Evolutionary conservation across 1,140 invertebrate species (phyloP), one percentile per base, ranked within the genome.

Genomic region (silkworm (Bombyx mori)): DNA sequence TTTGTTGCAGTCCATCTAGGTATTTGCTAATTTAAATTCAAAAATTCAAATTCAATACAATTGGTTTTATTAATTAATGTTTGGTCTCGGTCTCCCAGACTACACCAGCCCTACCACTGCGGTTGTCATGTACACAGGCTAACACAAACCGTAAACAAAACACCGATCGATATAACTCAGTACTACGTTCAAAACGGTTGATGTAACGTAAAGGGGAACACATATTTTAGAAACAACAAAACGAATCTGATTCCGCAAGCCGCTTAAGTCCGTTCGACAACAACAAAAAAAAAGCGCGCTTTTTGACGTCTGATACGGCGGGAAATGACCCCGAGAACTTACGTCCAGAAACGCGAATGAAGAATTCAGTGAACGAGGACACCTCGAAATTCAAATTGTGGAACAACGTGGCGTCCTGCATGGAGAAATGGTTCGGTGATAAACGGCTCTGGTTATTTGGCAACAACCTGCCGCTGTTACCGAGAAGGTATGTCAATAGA

Each of bases 371-470:
- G 54, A 67, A 66, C 58, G 45, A 54, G 35, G 63, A 69, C 48
- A 65, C 60, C 69, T 74, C 68, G 61, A 66, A 48, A 44, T 73
- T 72, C 71, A 83, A 81, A 69, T 67, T 81, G 79, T 81, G 76
- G 74, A 79, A 81, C 73, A 85, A 84, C 77, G 80, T 87, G 82
- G 77, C 82, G 65, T 79, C 83, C 82, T 91, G 91, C 88, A 95
- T 95, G 94, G 94, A 95, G 92, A 94, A 93, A 94, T 95, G 94
- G 94, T 92, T 95, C 76, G 93, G 92, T 90, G 94, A 94, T 89
- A 93, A 93, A 84, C 93, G 93, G 89, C 89, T 95, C 77, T 95
- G 94, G 94, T 92, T 95, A 81, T 94, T 95, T 82, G 94, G 94
- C 77, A 95, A 93, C 89, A 94, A 94, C 81, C 89, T 95, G 79